These are phyloP conservation scores for Misgurnus anguillicaudatus DNA, from an alignment of 2,113 vertebrate genomes.

Conservation along the genomic window DNA sequence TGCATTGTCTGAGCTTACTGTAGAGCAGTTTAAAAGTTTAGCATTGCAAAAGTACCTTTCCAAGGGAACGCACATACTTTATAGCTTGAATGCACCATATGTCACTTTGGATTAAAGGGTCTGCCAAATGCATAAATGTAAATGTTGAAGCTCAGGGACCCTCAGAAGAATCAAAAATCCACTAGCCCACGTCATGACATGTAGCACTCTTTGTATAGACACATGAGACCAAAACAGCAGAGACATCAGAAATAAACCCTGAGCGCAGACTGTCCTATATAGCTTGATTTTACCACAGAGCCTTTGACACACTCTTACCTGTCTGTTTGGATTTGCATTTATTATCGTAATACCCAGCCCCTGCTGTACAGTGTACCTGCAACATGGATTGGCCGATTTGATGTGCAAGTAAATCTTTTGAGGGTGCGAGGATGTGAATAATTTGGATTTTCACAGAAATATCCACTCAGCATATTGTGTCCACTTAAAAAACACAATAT, in stretches of 20 bases:
- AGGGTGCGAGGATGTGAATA: slow-evolving; percentile 9
- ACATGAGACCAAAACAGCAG: slow-evolving; percentile 17
- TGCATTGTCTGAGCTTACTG: too few relatives aligned
- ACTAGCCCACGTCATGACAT: too few relatives aligned
- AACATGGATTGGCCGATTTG: neutral
- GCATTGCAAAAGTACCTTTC: too few relatives aligned
- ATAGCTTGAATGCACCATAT: too few relatives aligned
- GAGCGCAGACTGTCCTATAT: slow-evolving; percentile 4
- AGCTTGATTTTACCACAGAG: slow-evolving; percentile 1
- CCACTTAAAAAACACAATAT: neutral
- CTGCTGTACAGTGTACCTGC: neutral
- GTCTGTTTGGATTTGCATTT: slow-evolving; percentile 44
- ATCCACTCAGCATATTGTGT: neutral
- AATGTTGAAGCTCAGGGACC: too few relatives aligned
- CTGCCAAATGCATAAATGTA: too few relatives aligned
- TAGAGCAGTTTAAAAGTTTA: too few relatives aligned
- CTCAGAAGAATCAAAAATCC: too few relatives aligned
- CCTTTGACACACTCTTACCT: slow-evolving; percentile 5
- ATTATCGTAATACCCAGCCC: slow-evolving; percentile 15
- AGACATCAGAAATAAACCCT: slow-evolving; percentile 31
- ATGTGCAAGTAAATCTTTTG: slow-evolving; percentile 17
- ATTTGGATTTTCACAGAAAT: slow-evolving; percentile 12
- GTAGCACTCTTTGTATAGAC: neutral
- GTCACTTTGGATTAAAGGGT: too few relatives aligned
- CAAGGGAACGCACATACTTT: too few relatives aligned